Evolutionary conservation across 2,113 vertebrate genomes (phyloP), one percentile per base, ranked within the genome.

Genomic region (Leucopsar rothschildi): DNA sequence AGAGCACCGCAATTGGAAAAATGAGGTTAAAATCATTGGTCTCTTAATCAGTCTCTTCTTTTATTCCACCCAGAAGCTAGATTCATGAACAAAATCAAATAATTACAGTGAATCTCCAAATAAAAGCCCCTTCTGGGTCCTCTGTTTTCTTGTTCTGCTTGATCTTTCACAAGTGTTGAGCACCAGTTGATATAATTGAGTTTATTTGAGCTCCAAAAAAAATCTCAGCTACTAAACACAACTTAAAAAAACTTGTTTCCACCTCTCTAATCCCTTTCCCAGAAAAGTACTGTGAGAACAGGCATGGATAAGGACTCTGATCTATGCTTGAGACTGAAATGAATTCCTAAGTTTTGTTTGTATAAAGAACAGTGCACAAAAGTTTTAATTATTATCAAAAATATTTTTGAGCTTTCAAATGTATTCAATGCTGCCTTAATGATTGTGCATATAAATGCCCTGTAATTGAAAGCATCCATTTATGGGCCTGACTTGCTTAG

Each of bases 391-490:
- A 72, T 64, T 90, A 82, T 82, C 23, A 72, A 55, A 96, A 87
- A 35, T 83, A 68, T 92, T 94, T 78, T 66, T 10, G 59, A 82
- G 42, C 64, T 89, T 97, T 96, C 82, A 94, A n/a, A 93, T 79
- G 29, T 80, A 82, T 78, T 91, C 57, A 82, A 0, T 0, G 1
- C 39, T 93, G 68, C 66, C 13, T 93, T 95, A 91, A 85, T 87
- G 73, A 55, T 19, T 86, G 88, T 71, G 65, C 77, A 76, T 93
- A 68, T 93, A 94, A 84, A 93, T 95, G 56, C 71, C 53, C 64
- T 92, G 72, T 94, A 91, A 94, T 92, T 94, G 53, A 92, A 94
- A 96, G 83, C 57, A 52, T 86, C 81, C 39, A 65, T 95, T 92
- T 96, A 85, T 81, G 61, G 66, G 69, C 66, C 81, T 85, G 95